Base-by-base conservation (phyloP, 1,140 invertebrate genomes). In the Euborellia annulipes region DNA sequence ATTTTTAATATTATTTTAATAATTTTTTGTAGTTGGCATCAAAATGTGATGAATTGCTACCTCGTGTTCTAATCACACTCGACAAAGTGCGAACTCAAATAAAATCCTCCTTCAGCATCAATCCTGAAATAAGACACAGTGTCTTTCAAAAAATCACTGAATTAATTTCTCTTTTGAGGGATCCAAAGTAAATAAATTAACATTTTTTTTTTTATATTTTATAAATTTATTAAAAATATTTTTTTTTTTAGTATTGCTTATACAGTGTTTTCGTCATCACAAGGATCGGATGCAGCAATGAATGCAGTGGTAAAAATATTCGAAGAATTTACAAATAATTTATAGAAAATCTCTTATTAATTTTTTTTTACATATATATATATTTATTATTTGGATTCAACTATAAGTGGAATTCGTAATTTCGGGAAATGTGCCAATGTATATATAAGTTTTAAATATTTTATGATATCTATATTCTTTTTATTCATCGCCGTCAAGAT, bases 111-210 rank as follows among this genome's bases (percentile, higher is more conserved):
- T 21, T 46, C 14, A 17, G 19, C 17, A 40, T 14, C 4, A 13
- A 11, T 8, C 23, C 7, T 11, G 32, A 32, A 40, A 21, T 19
- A 17, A 46, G 37, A 9, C 17, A 41, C 21, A 40, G 23, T 7
- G 36, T 46, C 6, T 41, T 22, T 17, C 20, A 46, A 18, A 16
- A 36, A 41, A 23, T 46, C 6, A 21, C 37, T 6, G 45, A 46
- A 34, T 23, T 46, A 8, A 7, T 46, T 3, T 40, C 20, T n/a
- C 30, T 46, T 40, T 38, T 46, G 1, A 46, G 21, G 11, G 37
- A 41, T 27, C 45, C 45, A 46, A 46, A 40, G 45, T 46, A 20
- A 41, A 37, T 32, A 44, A 14, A 20, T 2, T 13, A 41, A 17
- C 4, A 41, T 21, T 16, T 4, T 3, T n/a, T n/a, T 41, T 8